A percentile compares a stretch with the other conserved stretches of the same genome.
Conservation (phyloP, 2,113 vertebrate species). For the Pelodiscus sinensis region DNA sequence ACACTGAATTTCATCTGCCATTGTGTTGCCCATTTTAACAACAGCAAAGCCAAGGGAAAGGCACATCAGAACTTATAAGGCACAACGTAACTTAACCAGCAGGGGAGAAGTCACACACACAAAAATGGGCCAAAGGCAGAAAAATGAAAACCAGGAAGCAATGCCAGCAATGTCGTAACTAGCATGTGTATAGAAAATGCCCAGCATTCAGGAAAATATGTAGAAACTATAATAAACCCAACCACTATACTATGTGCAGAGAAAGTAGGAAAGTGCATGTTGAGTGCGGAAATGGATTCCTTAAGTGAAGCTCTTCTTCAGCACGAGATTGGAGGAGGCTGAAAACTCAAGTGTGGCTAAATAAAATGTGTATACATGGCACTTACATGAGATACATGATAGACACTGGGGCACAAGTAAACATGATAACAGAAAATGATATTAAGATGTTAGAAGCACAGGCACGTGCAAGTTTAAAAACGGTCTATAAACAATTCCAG, state of each 20-base stretch:
- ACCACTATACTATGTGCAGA: background rate
- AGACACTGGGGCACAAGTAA: background rate
- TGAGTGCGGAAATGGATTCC: background rate
- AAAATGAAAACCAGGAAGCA: background rate
- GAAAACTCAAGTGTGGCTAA: background rate
- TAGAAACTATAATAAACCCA: background rate
- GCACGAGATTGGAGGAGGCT: background rate
- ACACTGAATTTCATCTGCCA: no score
- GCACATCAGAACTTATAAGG: background rate
- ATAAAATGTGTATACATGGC: background rate
- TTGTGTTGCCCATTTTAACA: no score
- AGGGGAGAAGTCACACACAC: background rate
- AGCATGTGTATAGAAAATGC: background rate
- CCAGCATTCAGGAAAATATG: background rate
- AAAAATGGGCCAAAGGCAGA: background rate
- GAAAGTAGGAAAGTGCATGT: background rate
- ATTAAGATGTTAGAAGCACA: background rate
- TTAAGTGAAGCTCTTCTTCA: background rate
- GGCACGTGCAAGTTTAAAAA: background rate
- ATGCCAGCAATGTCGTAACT: background rate
- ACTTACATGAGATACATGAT: background rate
- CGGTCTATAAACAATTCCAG: background rate
- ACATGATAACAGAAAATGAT: background rate
- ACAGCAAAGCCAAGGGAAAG: background rate
- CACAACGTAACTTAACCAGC: background rate